phyloP scores from a whole-genome alignment of 2,113 vertebrate species.

The Cygnus buccinator region DNA sequence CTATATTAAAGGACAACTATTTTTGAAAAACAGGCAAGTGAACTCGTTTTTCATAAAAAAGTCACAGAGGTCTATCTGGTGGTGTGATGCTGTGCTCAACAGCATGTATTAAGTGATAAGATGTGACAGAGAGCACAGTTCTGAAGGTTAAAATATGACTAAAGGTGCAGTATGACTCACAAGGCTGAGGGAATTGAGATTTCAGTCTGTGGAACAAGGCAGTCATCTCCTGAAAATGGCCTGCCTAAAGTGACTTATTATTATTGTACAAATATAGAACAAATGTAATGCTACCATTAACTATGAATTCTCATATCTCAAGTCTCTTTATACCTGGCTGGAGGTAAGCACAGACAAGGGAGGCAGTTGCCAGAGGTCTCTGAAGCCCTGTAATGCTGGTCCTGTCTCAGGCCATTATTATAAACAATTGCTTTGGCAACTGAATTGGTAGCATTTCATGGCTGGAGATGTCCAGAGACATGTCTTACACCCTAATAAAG shows the following conservation, averaged over 20 bases:
- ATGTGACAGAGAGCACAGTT: conserved; percentile 16
- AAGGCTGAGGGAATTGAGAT: conserved; percentile 55
- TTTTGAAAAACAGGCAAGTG: background rate
- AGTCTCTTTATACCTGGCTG: background rate
- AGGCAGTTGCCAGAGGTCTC: background rate
- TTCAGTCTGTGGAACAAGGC: conserved; percentile 17
- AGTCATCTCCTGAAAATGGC: conserved; percentile 34
- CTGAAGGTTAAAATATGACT: conserved; percentile 64
- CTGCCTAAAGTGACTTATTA: conserved; percentile 25
- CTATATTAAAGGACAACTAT: background rate
- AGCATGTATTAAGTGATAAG: conserved; percentile 21
- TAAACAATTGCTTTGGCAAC: background rate
- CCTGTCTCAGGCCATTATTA: background rate
- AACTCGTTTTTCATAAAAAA: conserved; percentile 8
- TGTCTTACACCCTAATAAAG: background rate
- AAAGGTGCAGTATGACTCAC: conserved; percentile 58
- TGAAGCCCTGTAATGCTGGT: background rate
- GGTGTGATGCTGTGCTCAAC: background rate
- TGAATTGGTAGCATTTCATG: background rate
- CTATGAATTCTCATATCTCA: background rate
- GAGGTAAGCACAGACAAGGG: background rate
- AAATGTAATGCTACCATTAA: background rate
- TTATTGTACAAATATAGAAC: background rate
- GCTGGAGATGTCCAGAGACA: background rate
- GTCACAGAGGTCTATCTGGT: background rate